Evolutionary conservation across 92 coral and sea anemone species (phyloP).

Genomic region (Ricordea florida): DNA sequence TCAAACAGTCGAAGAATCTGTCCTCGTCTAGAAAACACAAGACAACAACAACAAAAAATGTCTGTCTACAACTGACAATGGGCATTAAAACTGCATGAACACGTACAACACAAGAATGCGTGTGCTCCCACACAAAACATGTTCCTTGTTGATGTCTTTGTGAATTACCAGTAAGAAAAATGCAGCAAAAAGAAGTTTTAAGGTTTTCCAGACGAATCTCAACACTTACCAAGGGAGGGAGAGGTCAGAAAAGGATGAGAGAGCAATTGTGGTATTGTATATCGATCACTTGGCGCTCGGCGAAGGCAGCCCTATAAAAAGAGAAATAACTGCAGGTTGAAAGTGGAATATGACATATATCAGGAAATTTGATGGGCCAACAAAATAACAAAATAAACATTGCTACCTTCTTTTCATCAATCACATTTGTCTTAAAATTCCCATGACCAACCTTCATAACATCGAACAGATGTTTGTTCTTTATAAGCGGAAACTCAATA

Average conservation of each 20-base stretch:
- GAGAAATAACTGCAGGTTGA: neutral
- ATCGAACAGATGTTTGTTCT: conserved; percentile 81
- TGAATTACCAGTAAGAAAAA: neutral
- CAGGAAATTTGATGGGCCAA: too few relatives aligned
- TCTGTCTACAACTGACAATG: too few relatives aligned
- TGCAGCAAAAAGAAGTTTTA: too few relatives aligned
- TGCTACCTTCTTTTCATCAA: too few relatives aligned
- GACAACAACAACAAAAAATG: too few relatives aligned
- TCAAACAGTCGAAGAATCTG: conserved; percentile 66
- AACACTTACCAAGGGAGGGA: conserved; percentile 54
- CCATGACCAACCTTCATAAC: conserved; percentile 75
- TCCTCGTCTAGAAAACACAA: conserved; percentile 70
- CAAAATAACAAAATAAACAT: too few relatives aligned
- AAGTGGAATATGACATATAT: too few relatives aligned
- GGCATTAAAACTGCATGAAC: too few relatives aligned
- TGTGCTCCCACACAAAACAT: too few relatives aligned
- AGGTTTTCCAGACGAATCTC: too few relatives aligned
- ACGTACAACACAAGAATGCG: too few relatives aligned
- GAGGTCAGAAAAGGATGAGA: conserved; percentile 77
- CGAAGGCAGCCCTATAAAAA: conserved; percentile 87
- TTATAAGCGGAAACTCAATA: conserved; percentile 80
- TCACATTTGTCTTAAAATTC: too few relatives aligned
- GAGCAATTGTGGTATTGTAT: conserved; percentile 82
- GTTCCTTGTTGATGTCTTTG: neutral
- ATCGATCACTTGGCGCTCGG: conserved; percentile 85